phyloP scores from a whole-genome alignment of 2,888 invertebrate species.

The Plutella xylostella region DNA sequence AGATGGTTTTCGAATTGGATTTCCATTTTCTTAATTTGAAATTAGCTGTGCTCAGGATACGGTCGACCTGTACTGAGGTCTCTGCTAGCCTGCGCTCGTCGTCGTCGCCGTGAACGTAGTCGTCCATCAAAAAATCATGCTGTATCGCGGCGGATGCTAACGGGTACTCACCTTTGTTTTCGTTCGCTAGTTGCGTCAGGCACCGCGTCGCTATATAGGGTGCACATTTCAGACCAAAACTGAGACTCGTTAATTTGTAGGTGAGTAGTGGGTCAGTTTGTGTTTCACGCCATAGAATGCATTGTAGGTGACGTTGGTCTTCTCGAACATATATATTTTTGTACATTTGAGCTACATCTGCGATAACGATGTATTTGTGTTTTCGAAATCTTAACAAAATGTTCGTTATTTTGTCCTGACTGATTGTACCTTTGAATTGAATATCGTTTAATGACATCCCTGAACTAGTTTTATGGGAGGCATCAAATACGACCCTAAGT shows the following conservation, averaged over 20 bases:
- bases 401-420: constrained; percentile 23
- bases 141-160: background rate
- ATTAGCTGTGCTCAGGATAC: constrained; percentile 8
- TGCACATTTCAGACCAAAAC: constrained; percentile 14
- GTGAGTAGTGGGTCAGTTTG: constrained; percentile 6
- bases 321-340: constrained; percentile 24
- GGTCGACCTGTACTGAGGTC: background rate
- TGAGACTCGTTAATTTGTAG: constrained; percentile 13
- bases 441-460: background rate
- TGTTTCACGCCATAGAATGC: constrained; percentile 26
- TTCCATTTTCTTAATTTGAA: constrained; percentile 12
- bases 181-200: constrained; percentile 11
- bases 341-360: constrained; percentile 34
- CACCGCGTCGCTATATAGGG: constrained; percentile 14
- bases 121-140: background rate
- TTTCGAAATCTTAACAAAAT: constrained; percentile 26
- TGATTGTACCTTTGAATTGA: background rate
- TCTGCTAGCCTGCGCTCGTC: background rate
- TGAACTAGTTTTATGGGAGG: constrained; percentile 10
- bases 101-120: background rate
- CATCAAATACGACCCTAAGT: constrained; percentile 17
- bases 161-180: background rate
- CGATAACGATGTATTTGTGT: constrained; percentile 25
- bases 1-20: constrained; percentile 8
- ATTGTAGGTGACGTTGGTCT: constrained; percentile 24